Conservation (phyloP, 2,797 vertebrate genomes). For the Hyperoplus lanceolatus region DNA sequence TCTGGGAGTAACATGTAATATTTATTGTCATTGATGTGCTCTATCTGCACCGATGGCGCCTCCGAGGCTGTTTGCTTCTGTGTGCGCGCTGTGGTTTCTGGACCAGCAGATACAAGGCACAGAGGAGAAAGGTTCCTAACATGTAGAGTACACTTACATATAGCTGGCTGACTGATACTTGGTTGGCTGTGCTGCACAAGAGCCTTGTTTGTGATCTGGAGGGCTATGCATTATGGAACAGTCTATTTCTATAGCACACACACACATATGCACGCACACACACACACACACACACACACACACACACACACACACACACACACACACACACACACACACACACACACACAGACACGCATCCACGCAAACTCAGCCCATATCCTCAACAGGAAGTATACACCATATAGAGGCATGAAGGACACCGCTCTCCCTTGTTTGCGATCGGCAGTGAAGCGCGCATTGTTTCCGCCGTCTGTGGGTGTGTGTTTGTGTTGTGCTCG, state of each 20-base stretch:
- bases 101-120: conserved; percentile 38
- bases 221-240: conserved; percentile 64
- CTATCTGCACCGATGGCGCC: conserved; percentile 58
- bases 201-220: conserved; percentile 58
- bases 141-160: conserved; percentile 36
- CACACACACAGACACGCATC: conserved; percentile 21
- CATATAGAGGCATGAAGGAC: conserved; percentile 52
- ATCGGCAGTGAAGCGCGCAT: conserved; percentile 55
- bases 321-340: conserved; percentile 15
- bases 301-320: conserved; percentile 20
- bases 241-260: conserved; percentile 39
- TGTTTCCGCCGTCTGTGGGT: conserved; percentile 50
- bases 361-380: conserved; percentile 46
- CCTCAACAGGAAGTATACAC: conserved; percentile 63
- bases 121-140: conserved; percentile 51
- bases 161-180: conserved; percentile 50
- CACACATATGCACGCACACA: conserved; percentile 11
- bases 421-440: conserved; percentile 51
- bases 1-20: conserved; percentile 62
- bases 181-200: conserved; percentile 34
- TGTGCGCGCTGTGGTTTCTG: conserved; percentile 50
- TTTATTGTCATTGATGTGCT: conserved; percentile 55
- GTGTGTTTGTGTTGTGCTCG: conserved; percentile 41
- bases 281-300: conserved; percentile 24
- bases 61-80: conserved; percentile 49